Base-by-base conservation (phyloP, 2,113 vertebrate genomes). In the Microcebus griseorufus region DNA sequence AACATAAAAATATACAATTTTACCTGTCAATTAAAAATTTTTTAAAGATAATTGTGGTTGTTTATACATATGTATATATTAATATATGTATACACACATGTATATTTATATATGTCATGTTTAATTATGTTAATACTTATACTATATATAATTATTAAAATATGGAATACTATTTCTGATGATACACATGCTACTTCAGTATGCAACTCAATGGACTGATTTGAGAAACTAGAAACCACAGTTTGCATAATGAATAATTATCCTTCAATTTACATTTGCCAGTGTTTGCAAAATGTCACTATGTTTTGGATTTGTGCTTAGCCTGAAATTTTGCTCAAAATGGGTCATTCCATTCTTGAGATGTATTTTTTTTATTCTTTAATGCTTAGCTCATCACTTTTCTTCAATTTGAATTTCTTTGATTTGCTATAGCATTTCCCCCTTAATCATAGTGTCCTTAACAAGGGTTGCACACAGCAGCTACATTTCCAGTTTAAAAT, bases 401-500 rank as follows among this genome's bases (percentile, higher is more conserved):
- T 85, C 39, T 93, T 94, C 39, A 67, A 51, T 86, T 48, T 79
- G 51, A 91, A 58, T 87, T 96, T 86, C 62, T 89, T 76, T 32
- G 37, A 93, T 79, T 93, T 93, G 37, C 48, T 60, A 37, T 5
- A 89, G 92, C 67, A 65, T 73, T 89, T 93, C 42, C 4, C n/a
- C 39, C 48, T 91, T 79, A 48, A 94, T 92, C 22, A 82, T 12
- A 60, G 2, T 79, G 48, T 42, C 42, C 51, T 75, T 79, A 88
- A 62, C 37, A 93, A 92, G 39, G 22, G 78, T 70, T 78, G 32
- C 25, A 89, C 12, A 45, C 13, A 88, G 29, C 51, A 67, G 14
- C 93, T 95, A 48, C 65, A 62, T 88, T 96, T 88, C 55, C 17
- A 62, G 45, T 95, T 82, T 48, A 88, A 95, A 93, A 95, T 73